Base-by-base conservation (phyloP, 2,888 invertebrate species). In the Leucoptera coffeella region DNA sequence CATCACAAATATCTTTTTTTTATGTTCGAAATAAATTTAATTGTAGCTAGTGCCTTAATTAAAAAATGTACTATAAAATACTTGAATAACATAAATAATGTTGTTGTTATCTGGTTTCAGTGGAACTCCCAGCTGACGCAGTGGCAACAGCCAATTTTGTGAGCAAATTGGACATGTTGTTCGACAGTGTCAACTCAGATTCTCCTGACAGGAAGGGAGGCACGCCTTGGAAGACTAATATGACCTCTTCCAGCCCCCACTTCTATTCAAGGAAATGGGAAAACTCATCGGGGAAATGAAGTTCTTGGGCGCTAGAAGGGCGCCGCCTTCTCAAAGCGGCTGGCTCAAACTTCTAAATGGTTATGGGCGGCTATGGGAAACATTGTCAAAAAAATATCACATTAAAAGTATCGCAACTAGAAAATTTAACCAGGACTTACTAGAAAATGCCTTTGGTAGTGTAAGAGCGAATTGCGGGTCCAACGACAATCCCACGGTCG, bases 401-500 rank as follows among this genome's bases (percentile, higher is more conserved):
- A 24, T 24, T 9, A 24, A 15, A 12, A 32, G 27, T 12, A 25
- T 35, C 2, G 22, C 31, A 7, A 32, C 32, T 2, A 23, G 31
- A 15, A 23, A 32, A 6, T 20, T 36, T 4, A 30, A 36, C n/a
- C 34, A 35, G 25, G 35, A 35, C 15, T 32, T 33, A 4, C 24
- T 33, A 5, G 33, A 34, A 29, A 34, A 34, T 15, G 31, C 20
- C 15, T 35, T 35, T 14, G 36, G 34, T 22, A 35, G 34, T 21
- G 30, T 34, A 8, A 20, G 35, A 11, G 29, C 25, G 8, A 31
- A 28, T 20, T 32, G 35, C 30, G 31, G 34, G n/a, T 35, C 31
- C 1, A 35, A 34, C 15, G 14, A 14, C 14, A 37, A 33, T 19
- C 35, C 35, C n/a, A 37, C 33, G 10, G 14, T 32, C 9, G n/a